phyloP scores from a whole-genome alignment of 2,797 vertebrate species.

The Nannoperca australis region DNA sequence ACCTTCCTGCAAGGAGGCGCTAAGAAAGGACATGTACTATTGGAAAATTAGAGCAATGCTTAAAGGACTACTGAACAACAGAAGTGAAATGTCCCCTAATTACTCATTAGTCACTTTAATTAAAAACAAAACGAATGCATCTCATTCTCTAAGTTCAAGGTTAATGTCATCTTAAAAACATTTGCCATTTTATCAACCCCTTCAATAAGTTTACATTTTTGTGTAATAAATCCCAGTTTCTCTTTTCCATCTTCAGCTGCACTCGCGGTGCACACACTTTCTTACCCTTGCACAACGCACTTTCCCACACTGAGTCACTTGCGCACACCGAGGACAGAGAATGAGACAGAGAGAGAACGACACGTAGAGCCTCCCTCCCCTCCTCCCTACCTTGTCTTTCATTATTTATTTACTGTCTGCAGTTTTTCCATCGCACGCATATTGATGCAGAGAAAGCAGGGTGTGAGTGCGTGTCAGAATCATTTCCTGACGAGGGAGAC shows the following conservation, averaged over 20 bases:
- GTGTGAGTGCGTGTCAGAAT: constrained; percentile 88
- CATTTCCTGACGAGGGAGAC: constrained; percentile 90
- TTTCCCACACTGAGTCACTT: constrained; percentile 63
- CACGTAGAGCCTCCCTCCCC: constrained; percentile 53
- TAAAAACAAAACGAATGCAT: constrained; percentile 24
- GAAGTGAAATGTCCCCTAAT: constrained; percentile 20
- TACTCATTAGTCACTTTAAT: constrained; percentile 33
- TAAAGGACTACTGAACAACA: not conserved
- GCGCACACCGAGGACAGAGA: constrained; percentile 65
- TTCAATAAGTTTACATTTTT: constrained; percentile 6
- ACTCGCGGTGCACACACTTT: constrained; percentile 12
- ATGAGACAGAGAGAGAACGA: constrained; percentile 69
- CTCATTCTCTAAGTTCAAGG: constrained; percentile 30
- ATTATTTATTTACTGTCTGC: constrained; percentile 89
- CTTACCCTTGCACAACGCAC: constrained; percentile 50
- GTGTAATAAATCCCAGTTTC: constrained; percentile 23
- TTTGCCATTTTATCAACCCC: not conserved
- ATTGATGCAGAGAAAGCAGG: constrained; percentile 87
- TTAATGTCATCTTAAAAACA: constrained; percentile 1
- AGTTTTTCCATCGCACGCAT: constrained; percentile 87
- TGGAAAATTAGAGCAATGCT: not conserved
- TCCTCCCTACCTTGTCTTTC: constrained; percentile 78
- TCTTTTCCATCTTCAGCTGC: constrained; percentile 10
- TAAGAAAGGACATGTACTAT: not conserved
- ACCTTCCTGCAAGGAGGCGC: constrained; percentile 31